Evolutionary conservation across 2,113 vertebrate genomes (phyloP), one percentile per base, ranked within the genome.

Genomic region (Fulmarus glacialis): DNA sequence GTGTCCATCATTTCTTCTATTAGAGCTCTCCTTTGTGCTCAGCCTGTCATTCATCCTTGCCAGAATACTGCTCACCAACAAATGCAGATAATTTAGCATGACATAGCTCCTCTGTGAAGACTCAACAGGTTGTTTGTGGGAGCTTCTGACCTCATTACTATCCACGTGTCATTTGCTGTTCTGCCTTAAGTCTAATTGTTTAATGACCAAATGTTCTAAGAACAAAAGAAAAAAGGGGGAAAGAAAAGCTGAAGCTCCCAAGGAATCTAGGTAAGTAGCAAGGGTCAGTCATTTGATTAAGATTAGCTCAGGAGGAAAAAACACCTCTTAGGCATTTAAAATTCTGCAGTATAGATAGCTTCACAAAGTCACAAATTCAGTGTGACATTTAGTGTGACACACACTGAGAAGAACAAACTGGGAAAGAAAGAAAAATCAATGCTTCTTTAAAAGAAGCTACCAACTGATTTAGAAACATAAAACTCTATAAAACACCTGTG

Each of bases 81-180:
- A 36, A 89, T 34, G 56, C 73, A 95, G 90, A 92, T 92, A 97
- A 98, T 89, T 71, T 87, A 94, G 89, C 87, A 94, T 2, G 58
- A 92, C 73, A 77, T 3, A 88, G 92, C 80, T 97, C 89, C 80
- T 95, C 78, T 70, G 50, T 53, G 45, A 96, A 56, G 71, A 85
- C 52, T 60, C 95, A 98, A 98, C 96, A 98, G 90, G 96, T 98
- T 97, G 16, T 80, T 88, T 10, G n/a, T 40, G 17, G 64, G 66
- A 94, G 71, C 75, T 96, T 93, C 95, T 60, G 92, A 94, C 48
- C 58, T 96, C 90, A 82, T 96, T 96, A 90, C 88, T 92, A 83
- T 18, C 64, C 67, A 89, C 0, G 3, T 73, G 30, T 91, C 24
- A 29, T 82, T 78, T 71, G 34, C 64, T 97, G 29, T 43, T 97